Conservation (phyloP, 2,113 vertebrate species). For the Dunckerocampus dactyliophorus region DNA sequence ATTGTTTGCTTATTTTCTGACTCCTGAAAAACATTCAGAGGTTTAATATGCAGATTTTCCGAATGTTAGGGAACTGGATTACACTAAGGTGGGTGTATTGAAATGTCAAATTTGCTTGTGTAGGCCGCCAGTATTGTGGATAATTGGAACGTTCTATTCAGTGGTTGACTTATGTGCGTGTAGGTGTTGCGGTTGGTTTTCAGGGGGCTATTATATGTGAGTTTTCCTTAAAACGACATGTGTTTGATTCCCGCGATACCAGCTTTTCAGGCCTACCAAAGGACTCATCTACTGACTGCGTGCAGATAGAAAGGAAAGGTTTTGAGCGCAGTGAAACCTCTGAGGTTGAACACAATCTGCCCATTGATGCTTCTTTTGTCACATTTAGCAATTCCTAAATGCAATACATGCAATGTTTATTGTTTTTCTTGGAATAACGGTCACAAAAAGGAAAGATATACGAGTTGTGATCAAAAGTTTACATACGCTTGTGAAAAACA, state of each 20-base stretch:
- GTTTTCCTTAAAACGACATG: slow-evolving; percentile 6
- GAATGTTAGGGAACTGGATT: slow-evolving; percentile 20
- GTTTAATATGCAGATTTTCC: slow-evolving; percentile 16
- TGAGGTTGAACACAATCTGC: not conserved
- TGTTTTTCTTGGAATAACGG: too few species aligned
- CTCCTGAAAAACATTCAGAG: not conserved
- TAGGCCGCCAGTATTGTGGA: slow-evolving; percentile 36
- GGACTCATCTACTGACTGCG: not conserved
- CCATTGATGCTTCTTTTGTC: not conserved
- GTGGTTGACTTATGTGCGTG: slow-evolving; percentile 19
- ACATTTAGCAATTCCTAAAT: too few species aligned
- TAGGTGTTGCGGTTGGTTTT: slow-evolving; percentile 19
- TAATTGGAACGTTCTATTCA: slow-evolving; percentile 30
- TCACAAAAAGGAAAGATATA: too few species aligned
- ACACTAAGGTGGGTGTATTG: slow-evolving; percentile 44
- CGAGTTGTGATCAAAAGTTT: too few species aligned
- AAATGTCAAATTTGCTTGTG: slow-evolving; percentile 50
- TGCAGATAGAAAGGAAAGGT: not conserved
- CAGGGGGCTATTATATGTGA: slow-evolving; percentile 7
- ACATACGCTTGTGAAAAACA: too few species aligned
- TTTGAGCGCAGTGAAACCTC: not conserved
- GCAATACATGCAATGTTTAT: too few species aligned
- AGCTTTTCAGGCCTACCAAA: not conserved
- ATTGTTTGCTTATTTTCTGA: slow-evolving; percentile 3
- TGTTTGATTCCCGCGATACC: slow-evolving; percentile 1